Base-by-base conservation (phyloP, 1,140 invertebrate genomes). In the Popillia japonica region DNA sequence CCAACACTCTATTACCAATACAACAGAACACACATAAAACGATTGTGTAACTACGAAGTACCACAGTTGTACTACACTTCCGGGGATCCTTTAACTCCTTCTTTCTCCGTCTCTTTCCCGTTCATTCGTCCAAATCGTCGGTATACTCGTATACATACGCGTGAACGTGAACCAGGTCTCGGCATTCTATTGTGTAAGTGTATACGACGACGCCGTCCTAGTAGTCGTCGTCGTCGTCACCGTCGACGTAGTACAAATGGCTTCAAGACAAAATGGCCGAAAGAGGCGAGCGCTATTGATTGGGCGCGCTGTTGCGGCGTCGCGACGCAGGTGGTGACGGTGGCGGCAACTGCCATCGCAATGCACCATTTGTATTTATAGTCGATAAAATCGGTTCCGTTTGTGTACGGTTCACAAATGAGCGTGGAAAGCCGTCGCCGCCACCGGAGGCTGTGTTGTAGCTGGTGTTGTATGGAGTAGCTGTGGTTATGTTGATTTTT, bases 181-280 rank as follows among this genome's bases (percentile, higher is more conserved):
- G n/a, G 14, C 14, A 55, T 55, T 55, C 6, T 55, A 55, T 55
- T 55, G 55, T 78, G 78, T 77, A 78, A 77, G 77, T 78, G 59
- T 27, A 20, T 20, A 68, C 72, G 76, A 61, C 40, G 74, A 59
- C 59, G 59, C 42, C 76, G 40, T 75, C 75, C 48, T 20, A 17
- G 22, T n/a, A 27, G 68, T 27, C 34, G 59, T 41, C 74, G 75
- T 75, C 74, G 78, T 68, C 55, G 78, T 68, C 22, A 10, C 77
- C 78, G 73, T 79, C 75, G 44, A 61, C 75, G 79, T 74, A 34
- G 27, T 34, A 78, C 75, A 80, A 83, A 83, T 82, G 83, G 82
- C 80, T 84, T 81, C 82, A 86, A 86, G 85, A 86, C 85, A 86
- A 86, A 86, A 86, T 86, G 85, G 85, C 85, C 82, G 85, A 82